A percentile compares a stretch with the other conserved stretches of the same genome.
Evolutionary conservation across 2,113 vertebrate genomes (phyloP).

Genomic region (Delphinapterus leucas): DNA sequence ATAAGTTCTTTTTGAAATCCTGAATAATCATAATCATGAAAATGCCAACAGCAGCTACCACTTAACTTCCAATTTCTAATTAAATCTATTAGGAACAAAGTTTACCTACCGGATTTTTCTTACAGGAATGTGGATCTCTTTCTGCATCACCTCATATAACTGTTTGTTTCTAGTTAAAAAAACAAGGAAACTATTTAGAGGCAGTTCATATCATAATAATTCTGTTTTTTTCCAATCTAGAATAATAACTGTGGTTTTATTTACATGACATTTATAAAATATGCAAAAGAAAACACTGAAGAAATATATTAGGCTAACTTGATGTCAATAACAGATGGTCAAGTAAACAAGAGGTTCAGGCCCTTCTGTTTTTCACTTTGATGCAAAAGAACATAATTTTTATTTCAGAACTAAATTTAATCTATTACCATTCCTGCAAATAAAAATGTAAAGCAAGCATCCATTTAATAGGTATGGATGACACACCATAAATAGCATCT

Average conservation of each 20-base stretch:
- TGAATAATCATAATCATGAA: neutral
- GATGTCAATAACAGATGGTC: neutral
- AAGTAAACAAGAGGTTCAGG: neutral
- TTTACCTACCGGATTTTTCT: conserved; percentile 88
- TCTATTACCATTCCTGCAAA: neutral
- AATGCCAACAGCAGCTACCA: neutral
- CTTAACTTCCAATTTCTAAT: neutral
- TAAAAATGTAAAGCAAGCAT: conserved; percentile 15
- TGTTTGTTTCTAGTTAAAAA: conserved; percentile 91
- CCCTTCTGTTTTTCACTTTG: neutral
- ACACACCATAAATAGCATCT: neutral
- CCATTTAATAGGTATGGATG: neutral
- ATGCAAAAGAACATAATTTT: neutral
- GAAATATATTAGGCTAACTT: neutral
- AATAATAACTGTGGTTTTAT: neutral
- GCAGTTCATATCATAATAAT: neutral
- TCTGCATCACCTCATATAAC: conserved; percentile 91
- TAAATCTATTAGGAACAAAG: neutral
- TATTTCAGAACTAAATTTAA: conserved; percentile 14
- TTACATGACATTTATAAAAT: conserved; percentile 30
- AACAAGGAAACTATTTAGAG: conserved; percentile 38
- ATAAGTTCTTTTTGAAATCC: conserved; percentile 2
- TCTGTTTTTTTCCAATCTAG: neutral
- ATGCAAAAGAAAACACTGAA: conserved; percentile 2
- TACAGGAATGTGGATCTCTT: conserved; percentile 89